Evolutionary conservation across 2,797 vertebrate genomes (phyloP).

Genomic region (Pogonophryne albipinna): DNA sequence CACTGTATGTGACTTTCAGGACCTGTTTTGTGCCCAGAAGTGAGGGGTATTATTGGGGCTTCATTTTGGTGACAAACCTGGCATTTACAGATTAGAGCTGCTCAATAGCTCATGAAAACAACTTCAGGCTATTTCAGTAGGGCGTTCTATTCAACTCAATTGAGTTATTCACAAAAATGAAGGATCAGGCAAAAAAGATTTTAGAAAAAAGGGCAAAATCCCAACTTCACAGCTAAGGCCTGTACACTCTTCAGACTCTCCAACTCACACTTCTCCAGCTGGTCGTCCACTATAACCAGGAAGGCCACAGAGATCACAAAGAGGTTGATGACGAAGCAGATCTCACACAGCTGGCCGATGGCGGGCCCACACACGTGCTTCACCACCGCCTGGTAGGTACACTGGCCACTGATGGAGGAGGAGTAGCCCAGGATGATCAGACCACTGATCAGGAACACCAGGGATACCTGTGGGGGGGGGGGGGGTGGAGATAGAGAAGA

Average conservation of each 20-base stretch:
- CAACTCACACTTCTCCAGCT: constrained; percentile 94
- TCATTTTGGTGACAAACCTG: background rate
- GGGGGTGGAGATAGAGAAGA: background rate
- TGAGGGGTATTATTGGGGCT: background rate
- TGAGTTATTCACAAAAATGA: background rate
- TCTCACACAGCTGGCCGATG: constrained; percentile 91
- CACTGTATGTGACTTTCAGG: no score
- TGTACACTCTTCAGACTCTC: background rate
- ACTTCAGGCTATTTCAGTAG: background rate
- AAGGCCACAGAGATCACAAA: constrained; percentile 98
- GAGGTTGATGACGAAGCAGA: constrained; percentile 94
- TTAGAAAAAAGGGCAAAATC: background rate
- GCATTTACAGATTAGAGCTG: background rate
- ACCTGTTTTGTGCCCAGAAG: no score
- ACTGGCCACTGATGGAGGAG: constrained; percentile 88
- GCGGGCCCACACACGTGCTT: constrained; percentile 87
- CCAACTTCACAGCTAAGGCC: background rate
- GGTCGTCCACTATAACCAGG: constrained; percentile 93
- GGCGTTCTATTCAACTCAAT: background rate
- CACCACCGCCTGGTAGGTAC: constrained; percentile 94
- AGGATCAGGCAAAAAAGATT: background rate
- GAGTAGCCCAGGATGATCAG: constrained; percentile 93
- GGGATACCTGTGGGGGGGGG: constrained; percentile 73
- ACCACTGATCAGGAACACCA: constrained; percentile 94
- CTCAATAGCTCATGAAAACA: background rate